A percentile compares a stretch with the other conserved stretches of the same genome.
phyloP scores from a whole-genome alignment of 2,113 vertebrate genomes.

The Malurus alboscapulatus region DNA sequence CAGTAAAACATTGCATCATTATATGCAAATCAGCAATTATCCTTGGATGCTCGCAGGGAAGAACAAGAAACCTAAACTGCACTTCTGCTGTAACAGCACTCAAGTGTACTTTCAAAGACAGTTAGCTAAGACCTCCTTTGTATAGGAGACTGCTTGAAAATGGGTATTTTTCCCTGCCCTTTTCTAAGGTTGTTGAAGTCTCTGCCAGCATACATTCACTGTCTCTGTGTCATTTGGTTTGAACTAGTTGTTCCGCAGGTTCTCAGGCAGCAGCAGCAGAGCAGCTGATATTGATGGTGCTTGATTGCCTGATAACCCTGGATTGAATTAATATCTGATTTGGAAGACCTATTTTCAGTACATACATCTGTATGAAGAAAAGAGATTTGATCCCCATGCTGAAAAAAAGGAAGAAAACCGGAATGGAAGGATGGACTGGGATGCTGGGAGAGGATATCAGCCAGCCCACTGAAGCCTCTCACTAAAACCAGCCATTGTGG shows the following conservation, averaged over 20 bases:
- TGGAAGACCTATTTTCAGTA: neutral
- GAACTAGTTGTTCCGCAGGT: neutral
- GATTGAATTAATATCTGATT: neutral
- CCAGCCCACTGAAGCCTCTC: neutral
- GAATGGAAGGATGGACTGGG: neutral
- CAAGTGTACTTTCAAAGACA: neutral
- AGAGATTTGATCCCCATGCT: neutral
- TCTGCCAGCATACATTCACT: neutral
- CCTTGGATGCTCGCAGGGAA: neutral
- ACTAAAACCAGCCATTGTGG: fast-evolving
- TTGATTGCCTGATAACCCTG: neutral
- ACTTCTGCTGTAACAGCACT: neutral
- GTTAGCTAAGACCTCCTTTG: neutral
- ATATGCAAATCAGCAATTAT: neutral
- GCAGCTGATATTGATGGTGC: neutral
- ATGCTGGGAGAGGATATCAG: neutral
- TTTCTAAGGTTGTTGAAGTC: neutral
- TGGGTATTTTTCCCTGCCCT: neutral
- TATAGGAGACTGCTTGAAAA: neutral
- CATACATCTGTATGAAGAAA: neutral
- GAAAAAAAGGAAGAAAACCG: neutral
- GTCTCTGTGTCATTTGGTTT: neutral
- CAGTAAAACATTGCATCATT: neutral
- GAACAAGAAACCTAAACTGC: neutral
- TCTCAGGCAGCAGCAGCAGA: neutral